These are phyloP conservation scores for Drosophila multiciliata DNA, from an alignment of 2,888 invertebrate genomes.

Conservation along the genomic window DNA sequence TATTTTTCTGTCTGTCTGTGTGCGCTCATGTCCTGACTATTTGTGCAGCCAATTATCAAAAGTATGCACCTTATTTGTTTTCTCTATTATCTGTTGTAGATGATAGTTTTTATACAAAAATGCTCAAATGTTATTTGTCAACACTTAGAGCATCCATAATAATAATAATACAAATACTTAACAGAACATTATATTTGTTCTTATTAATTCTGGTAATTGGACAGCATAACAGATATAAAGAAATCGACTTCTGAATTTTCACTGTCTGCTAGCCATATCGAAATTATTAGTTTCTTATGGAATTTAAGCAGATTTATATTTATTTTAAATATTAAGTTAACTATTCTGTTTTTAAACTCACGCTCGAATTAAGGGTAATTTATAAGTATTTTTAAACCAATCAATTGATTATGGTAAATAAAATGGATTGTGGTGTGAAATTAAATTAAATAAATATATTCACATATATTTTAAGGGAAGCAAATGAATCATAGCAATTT, in stretches of 20 bases:
- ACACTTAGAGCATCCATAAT: constrained; percentile 29
- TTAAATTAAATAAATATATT: no score
- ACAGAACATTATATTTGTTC: constrained; percentile 16
- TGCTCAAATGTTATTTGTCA: constrained; percentile 24
- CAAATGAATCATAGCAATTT: background rate
- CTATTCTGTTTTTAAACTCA: background rate
- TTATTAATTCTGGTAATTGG: constrained; percentile 34
- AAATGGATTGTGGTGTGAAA: no score
- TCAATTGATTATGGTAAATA: background rate
- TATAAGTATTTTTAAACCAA: background rate
- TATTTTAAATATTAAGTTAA: background rate
- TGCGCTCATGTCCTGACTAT: constrained; percentile 13
- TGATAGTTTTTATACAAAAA: constrained; percentile 30
- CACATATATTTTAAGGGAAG: background rate
- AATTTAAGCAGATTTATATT: constrained; percentile 8
- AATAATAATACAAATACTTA: constrained; percentile 21
- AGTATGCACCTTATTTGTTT: constrained; percentile 35
- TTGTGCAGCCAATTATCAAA: constrained; percentile 63
- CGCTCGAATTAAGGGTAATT: background rate
- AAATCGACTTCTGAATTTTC: background rate
- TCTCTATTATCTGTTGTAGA: background rate
- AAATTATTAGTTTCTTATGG: constrained; percentile 29
- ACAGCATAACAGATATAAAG: background rate
- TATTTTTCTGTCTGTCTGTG: constrained; percentile 7
- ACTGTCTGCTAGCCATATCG: constrained; percentile 22